phyloP scores from a whole-genome alignment of 2,888 invertebrate species.

The Euproctis similis region DNA sequence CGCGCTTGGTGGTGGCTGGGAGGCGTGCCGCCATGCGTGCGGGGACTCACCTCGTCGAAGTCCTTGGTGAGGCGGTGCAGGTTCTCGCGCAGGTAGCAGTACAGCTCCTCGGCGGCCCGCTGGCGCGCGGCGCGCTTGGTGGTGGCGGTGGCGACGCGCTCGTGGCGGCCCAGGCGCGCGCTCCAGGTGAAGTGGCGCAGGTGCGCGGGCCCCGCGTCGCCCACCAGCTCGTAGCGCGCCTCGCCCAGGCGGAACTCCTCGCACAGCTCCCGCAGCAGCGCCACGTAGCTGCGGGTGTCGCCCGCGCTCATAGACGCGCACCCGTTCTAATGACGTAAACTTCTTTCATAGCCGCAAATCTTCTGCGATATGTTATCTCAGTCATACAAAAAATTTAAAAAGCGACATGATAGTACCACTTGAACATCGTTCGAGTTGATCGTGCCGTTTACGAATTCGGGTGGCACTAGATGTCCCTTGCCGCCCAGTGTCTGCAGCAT shows the following conservation, averaged over 20 bases:
- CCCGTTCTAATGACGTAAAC: no score
- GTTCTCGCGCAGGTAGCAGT: slow-evolving; percentile 49
- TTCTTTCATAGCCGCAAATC: no score
- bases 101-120: slow-evolving; percentile 69
- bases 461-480: slow-evolving; percentile 40
- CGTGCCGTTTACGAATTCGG: no score
- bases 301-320: background rate
- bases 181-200: slow-evolving; percentile 77
- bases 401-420: no score
- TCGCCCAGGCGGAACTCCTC: slow-evolving; percentile 63
- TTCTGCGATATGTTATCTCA: background rate
- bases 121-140: slow-evolving; percentile 82
- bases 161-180: slow-evolving; percentile 70
- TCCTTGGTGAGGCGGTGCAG: slow-evolving; percentile 45
- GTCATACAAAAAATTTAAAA: background rate
- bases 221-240: slow-evolving; percentile 71
- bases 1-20: no score
- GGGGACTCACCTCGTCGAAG: slow-evolving; percentile 56
- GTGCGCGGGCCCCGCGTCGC: slow-evolving; percentile 81
- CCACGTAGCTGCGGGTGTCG: slow-evolving; percentile 44
- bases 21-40: no score
- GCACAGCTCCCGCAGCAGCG: slow-evolving; percentile 63
- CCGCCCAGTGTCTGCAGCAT: slow-evolving; percentile 55
- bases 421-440: no score
- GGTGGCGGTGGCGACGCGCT: slow-evolving; percentile 70